Evolutionary conservation across 2,113 vertebrate genomes (phyloP), one percentile per base, ranked within the genome.

Genomic region (Chaenogobius annularis): DNA sequence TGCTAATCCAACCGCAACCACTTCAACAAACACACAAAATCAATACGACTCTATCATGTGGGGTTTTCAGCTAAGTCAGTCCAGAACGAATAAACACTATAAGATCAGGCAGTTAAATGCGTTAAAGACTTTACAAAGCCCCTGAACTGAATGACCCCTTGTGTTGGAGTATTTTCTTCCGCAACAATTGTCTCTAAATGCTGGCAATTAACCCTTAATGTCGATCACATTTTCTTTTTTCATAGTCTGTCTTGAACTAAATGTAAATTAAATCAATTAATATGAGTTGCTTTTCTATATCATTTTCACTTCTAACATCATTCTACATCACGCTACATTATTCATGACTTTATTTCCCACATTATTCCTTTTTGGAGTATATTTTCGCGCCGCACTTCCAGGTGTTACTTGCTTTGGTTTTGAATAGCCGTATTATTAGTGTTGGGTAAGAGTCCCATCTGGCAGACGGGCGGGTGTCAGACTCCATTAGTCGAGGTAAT

Each of bases 21-120:
- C 20, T 14, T 19, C 55, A 8, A 52, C 44, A 40, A 40, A 79
- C 66, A 66, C 66, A 70, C 58, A 50, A 23, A 62, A 76, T 83
- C 70, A 52, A 70, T 73, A 52, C 68, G 70, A 73, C 56, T 40
- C 55, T 14, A 44, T 54, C 44, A 35, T 54, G 48, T 26, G 5
- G 2, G 26, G 1, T 31, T 31, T 31, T 31, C 15, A 2, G 69
- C 22, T 22, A 50, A 4, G 43, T 13, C 52, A 56, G 46, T 31
- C 4, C n/a, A 14, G 19, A 31, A 19, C 26, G 26, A 31, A 31
- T 31, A 31, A 31, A 31, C 4, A 31, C 26, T 31, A 1, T 31
- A 4, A 31, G 26, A 31, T 31, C 26, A 31, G 26, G 26, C 26
- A 31, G 26, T 31, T 31, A 64, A 31, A 3, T 22, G 20, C n/a